Evolutionary conservation across 2,113 vertebrate species (phyloP), one percentile per base, ranked within the genome.

Genomic region (Micronisus gabar): DNA sequence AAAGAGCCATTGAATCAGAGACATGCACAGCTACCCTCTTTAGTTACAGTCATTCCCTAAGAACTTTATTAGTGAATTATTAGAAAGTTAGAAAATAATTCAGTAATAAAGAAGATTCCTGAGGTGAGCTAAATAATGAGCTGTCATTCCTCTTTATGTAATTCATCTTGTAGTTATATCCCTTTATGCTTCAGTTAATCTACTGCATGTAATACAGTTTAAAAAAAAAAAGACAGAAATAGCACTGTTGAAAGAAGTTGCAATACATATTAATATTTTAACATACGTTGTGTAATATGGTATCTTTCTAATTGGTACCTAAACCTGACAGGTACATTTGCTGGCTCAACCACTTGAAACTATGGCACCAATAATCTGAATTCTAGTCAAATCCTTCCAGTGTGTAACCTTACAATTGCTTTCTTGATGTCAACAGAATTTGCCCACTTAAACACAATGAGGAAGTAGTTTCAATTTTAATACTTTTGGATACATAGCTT

Each of bases 51-150:
- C 95, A 96, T 96, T 97, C 97, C 78, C 36, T 45, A 95, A 85
- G 78, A 93, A 68, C 76, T 98, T 98, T 98, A 98, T 98, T 97
- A 97, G 67, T 92, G 67, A 97, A 89, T 97, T 96, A 68, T 97
- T 97, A 97, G 96, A 94, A 98, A 98, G 79, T 93, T 97, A 92
- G 82, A 97, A 98, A 97, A 96, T 91, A 97, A 95, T 95, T 97
- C 82, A 96, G 9, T 88, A 83, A 93, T 83, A 95, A 30, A 27
- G 32, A 96, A 74, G 91, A 97, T 83, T 95, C 78, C 88, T 92
- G 16, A 96, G 52, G 83, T 96, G 53, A 93, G 74, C 55, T 96
- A 95, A 96, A 95, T 96, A 95, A 97, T 88, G 59, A 97, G 40
- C 91, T 98, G 87, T 96, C 80, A 82, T 93, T 81, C 32, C 14